Percentiles rank a stretch among this genome's conserved stretches.
Evolutionary conservation across 1,140 invertebrate genomes (phyloP).

Genomic region (Rhopalosiphum maidis): DNA sequence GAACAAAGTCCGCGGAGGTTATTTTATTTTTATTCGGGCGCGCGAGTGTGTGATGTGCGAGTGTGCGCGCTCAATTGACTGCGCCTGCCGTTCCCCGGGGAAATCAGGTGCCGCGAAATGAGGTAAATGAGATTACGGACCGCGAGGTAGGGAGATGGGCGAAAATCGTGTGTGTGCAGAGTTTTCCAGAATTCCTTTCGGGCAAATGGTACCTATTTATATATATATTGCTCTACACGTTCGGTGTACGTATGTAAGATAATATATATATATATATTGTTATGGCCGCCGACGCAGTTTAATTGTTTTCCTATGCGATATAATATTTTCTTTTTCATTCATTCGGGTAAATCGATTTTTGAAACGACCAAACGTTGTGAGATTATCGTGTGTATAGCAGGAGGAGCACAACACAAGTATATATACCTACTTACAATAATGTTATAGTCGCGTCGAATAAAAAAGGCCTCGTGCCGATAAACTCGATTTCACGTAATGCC

Average conservation of each 20-base stretch:
- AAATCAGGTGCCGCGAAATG: constrained; percentile 37
- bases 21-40: background rate
- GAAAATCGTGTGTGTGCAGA: background rate
- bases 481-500: background rate
- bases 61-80: background rate
- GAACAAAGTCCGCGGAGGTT: background rate
- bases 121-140: constrained; percentile 42
- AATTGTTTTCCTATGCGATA: background rate
- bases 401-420: no score
- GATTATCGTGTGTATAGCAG: background rate
- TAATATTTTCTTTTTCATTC: background rate
- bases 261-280: background rate
- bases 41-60: background rate
- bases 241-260: background rate
- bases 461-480: background rate
- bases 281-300: background rate
- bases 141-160: background rate
- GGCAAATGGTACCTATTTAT: background rate
- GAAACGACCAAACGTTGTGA: background rate
- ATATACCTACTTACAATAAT: background rate
- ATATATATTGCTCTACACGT: no score
- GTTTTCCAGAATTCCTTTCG: background rate
- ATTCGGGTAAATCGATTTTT: background rate
- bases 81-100: background rate
- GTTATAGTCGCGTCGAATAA: background rate